Evolutionary conservation across 1,140 invertebrate species (phyloP), one percentile per base, ranked within the genome.

Genomic region (Heliconius himera): DNA sequence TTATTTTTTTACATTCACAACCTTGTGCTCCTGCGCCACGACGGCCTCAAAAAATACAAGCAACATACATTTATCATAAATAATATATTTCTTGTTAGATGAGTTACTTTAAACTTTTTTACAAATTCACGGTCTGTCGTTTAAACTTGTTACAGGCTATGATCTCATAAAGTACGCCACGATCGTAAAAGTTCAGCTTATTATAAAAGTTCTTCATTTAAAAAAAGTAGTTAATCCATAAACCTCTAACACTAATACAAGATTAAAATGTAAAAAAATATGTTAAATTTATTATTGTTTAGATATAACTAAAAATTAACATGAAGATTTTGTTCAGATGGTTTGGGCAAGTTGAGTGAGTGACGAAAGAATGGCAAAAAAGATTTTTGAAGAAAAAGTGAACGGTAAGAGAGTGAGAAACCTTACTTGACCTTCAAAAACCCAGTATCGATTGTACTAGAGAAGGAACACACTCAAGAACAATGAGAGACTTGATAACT

Each of bases 201-300:
- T 66, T 66, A 66, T 29, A 66, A 66, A 66, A 66, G 60, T 66
- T 66, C 26, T 66, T 66, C 13, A 66, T 66, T 66, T 66, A n/a
- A 66, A 66, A 26, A 66, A 29, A 66, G 60, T 29, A 11, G 26
- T 66, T 66, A 66, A 29, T 29, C 60, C 16, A 11, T 13, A 29
- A 66, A 66, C 13, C 60, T 66, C 60, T 66, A 66, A 26, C 60
- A 66, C 60, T 29, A 29, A 66, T 66, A 29, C 60, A 16, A 66
- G 16, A 66, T 66, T 66, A 29, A 56, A 66, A 66, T 66, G 22
- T 29, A 29, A 11, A 26, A 29, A 66, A 29, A 26, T 66, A 29
- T 66, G 9, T 66, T 13, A 26, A 8, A 56, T n/a, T n/a, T 56
- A n/a, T n/a, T 54, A n/a, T 13, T 20, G 5, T 18, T 20, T 51